Percentiles rank a stretch among this genome's conserved stretches.
phyloP scores from a whole-genome alignment of 2,113 vertebrate genomes.

The Chaetura pelagica region DNA sequence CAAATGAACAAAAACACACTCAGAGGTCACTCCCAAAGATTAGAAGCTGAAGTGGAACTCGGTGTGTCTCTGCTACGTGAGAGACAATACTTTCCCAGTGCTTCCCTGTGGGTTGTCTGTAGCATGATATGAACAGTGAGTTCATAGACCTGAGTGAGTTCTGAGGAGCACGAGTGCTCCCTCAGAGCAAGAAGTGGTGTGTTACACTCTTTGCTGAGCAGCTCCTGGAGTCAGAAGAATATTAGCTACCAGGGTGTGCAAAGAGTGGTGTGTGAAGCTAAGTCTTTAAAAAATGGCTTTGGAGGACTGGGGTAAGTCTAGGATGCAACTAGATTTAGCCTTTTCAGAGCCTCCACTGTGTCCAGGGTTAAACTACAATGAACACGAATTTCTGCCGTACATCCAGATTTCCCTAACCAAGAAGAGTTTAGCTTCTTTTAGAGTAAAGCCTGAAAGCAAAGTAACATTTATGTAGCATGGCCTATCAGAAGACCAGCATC shows the following conservation, averaged over 20 bases:
- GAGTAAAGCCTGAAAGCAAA: neutral
- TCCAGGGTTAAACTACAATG: neutral
- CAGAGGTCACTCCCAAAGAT: neutral
- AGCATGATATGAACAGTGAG: neutral
- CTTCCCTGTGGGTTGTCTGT: neutral
- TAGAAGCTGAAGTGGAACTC: neutral
- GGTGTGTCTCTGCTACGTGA: neutral
- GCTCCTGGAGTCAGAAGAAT: neutral
- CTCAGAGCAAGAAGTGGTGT: neutral
- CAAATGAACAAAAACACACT: neutral
- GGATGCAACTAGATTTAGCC: neutral
- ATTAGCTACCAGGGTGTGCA: neutral
- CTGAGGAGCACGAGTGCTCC: neutral
- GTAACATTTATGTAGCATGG: neutral
- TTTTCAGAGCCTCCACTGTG: neutral
- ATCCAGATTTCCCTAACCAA: neutral
- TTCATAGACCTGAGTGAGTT: neutral
- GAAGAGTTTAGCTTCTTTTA: neutral
- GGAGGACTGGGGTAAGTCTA: neutral
- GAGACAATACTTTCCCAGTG: neutral
- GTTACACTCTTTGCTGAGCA: rapidly evolving
- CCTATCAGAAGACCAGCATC: neutral
- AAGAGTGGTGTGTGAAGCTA: neutral
- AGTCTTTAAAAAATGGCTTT: neutral
- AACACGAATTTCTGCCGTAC: neutral